Percentiles rank a stretch among this genome's conserved stretches.
phyloP scores from a whole-genome alignment of 2,888 invertebrate species.

The Napeogenes inachia region DNA sequence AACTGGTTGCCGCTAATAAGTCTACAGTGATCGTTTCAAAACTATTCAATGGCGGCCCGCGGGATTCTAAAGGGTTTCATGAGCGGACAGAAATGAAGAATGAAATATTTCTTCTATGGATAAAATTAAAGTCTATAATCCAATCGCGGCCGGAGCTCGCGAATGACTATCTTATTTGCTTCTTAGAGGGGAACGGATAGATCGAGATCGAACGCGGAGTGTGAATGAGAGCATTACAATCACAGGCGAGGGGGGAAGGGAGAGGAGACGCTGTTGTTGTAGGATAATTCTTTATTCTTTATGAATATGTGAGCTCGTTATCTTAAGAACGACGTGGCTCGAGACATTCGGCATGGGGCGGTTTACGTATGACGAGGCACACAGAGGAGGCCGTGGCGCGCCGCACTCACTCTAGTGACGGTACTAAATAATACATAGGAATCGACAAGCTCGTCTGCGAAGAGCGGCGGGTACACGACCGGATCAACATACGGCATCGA shows the following conservation, averaged over 20 bases:
- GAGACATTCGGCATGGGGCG: conserved; percentile 47
- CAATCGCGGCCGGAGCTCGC: conserved; percentile 53
- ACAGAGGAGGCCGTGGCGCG: conserved; percentile 41
- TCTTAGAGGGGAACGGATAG: conserved; percentile 72
- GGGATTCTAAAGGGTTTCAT: conserved; percentile 70
- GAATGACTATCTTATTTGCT: conserved; percentile 58
- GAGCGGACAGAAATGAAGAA: conserved; percentile 59
- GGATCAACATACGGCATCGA: conserved; percentile 77
- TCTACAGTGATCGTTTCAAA: conserved; percentile 70
- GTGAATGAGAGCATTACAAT: conserved; percentile 75
- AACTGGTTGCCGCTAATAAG: conserved; percentile 65
- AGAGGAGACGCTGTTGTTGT: conserved; percentile 49
- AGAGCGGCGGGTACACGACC: conserved; percentile 76
- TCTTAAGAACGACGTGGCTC: conserved; percentile 64
- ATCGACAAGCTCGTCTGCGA: conserved; percentile 72
- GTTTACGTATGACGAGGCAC: conserved; percentile 38
- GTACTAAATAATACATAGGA: conserved; percentile 76
- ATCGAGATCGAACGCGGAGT: conserved; percentile 71
- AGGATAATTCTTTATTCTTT: conserved; percentile 77
- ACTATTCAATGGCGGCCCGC: conserved; percentile 50
- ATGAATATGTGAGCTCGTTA: conserved; percentile 78
- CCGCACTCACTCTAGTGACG: conserved; percentile 56
- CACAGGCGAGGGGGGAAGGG: conserved; percentile 52
- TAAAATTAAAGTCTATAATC: conserved; percentile 77
- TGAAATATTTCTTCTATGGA: conserved; percentile 74